Conservation (phyloP, 2,113 vertebrate species). For the Pogonocichla stellata region DNA sequence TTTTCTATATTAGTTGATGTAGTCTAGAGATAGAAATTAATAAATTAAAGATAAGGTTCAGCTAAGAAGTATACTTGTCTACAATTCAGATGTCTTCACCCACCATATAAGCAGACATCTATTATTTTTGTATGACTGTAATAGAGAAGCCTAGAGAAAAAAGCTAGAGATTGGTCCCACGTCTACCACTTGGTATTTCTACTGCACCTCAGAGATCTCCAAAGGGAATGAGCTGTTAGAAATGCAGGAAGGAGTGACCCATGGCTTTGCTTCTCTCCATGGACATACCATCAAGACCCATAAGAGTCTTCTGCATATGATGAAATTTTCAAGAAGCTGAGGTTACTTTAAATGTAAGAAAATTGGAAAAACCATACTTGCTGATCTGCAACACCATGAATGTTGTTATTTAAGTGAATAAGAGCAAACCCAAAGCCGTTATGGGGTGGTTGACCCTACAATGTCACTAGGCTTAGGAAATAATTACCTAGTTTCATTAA, state of each 20-base stretch:
- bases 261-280: accelerated
- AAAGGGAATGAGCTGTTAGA: not conserved
- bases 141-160: not conserved
- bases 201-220: not conserved
- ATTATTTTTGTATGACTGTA: not conserved
- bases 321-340: not conserved
- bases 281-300: not conserved
- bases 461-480: not conserved
- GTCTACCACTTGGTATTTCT: not conserved
- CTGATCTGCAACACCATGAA: not conserved
- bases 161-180: not conserved
- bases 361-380: not conserved
- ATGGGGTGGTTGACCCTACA: not conserved
- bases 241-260: not conserved
- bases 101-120: not conserved
- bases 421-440: not conserved
- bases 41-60: not conserved
- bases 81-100: not conserved
- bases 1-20: not conserved
- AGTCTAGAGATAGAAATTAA: not conserved
- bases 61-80: not conserved
- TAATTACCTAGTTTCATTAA: not conserved
- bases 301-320: not conserved
- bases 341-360: not conserved
- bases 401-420: not conserved